Evolutionary conservation across 2,113 vertebrate genomes (phyloP).

Genomic region (Prinia subflava): DNA sequence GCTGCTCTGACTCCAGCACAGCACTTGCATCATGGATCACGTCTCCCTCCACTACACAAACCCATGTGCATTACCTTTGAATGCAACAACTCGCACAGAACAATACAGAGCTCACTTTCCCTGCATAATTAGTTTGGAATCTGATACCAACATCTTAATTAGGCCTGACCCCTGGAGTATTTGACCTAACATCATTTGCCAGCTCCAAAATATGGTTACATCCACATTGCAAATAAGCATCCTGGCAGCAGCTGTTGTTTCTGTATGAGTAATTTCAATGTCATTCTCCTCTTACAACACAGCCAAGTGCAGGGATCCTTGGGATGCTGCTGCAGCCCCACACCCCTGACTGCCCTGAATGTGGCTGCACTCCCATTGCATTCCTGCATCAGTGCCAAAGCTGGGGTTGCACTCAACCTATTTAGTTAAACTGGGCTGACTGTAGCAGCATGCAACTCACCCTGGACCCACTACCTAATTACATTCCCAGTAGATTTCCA

Average conservation of each 20-base stretch:
- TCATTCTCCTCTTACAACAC: not conserved
- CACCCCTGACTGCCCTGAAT: accelerated
- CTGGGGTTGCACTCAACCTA: not conserved
- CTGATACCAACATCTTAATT: conserved; percentile 10
- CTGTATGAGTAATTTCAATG: not conserved
- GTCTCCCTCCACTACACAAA: accelerated
- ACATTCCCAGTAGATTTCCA: not conserved
- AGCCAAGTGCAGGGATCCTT: not conserved
- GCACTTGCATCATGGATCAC: accelerated
- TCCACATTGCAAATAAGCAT: not conserved
- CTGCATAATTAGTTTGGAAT: not conserved
- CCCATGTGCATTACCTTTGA: not conserved
- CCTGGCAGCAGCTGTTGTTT: not conserved
- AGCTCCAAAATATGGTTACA: conserved; percentile 8
- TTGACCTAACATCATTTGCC: not conserved
- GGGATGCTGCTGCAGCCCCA: not conserved
- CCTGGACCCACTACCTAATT: not conserved
- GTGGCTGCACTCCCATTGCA: accelerated
- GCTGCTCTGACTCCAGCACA: not conserved
- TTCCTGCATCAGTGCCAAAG: not conserved
- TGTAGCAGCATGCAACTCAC: not conserved
- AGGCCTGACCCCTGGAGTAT: conserved; percentile 19
- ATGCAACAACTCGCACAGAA: not conserved
- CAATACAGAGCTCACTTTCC: not conserved
- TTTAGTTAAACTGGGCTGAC: not conserved